These are phyloP conservation scores for Sinhomidia bicolor DNA, from an alignment of 2,888 invertebrate species.

Conservation along the genomic window DNA sequence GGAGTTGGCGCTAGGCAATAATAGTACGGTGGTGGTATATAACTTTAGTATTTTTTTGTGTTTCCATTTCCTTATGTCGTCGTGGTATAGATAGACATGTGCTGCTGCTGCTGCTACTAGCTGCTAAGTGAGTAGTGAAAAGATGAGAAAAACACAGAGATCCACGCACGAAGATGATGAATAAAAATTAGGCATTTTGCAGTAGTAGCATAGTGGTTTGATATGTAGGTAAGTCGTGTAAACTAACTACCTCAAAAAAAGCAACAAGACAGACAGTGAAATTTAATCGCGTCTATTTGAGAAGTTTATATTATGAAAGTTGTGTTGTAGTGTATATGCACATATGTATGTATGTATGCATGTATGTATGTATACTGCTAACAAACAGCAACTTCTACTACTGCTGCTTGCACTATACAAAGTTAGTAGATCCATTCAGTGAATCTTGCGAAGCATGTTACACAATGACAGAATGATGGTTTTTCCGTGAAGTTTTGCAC, in stretches of 20 bases:
- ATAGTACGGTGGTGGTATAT: not conserved
- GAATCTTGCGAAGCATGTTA: constrained; percentile 36
- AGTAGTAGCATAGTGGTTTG: not conserved
- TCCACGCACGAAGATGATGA: constrained; percentile 16
- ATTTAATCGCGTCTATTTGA: constrained; percentile 22
- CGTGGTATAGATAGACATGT: not conserved
- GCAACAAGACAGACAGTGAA: constrained; percentile 1
- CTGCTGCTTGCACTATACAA: not conserved
- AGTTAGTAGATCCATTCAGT: constrained; percentile 39
- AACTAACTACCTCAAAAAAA: not conserved
- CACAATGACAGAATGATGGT: constrained; percentile 42
- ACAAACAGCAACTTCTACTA: too few relatives aligned
- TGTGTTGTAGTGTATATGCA: not conserved
- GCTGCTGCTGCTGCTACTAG: too few relatives aligned
- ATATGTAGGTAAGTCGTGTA: constrained; percentile 11
- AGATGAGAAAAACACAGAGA: not conserved
- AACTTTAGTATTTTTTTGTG: not conserved
- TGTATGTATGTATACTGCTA: not conserved
- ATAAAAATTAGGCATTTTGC: constrained; percentile 22
- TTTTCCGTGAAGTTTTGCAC: constrained; percentile 68
- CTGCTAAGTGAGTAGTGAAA: not conserved
- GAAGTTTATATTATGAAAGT: not conserved
- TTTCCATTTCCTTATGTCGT: too few relatives aligned
- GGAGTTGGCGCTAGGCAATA: not conserved
- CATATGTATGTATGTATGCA: too few relatives aligned